phyloP scores from a whole-genome alignment of 2,888 invertebrate genomes.

The Cosmia pyralina region DNA sequence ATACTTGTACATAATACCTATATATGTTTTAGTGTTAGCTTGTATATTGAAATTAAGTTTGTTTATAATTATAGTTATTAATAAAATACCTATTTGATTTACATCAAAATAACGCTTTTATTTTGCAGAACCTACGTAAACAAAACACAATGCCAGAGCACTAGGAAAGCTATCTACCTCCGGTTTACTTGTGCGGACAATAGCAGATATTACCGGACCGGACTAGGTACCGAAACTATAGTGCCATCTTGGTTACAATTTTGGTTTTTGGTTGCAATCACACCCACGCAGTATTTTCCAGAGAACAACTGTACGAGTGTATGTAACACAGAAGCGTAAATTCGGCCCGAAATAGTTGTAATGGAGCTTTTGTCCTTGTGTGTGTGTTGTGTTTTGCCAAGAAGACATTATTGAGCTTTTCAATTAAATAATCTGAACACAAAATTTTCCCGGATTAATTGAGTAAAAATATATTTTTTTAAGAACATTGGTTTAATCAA shows the following conservation, averaged over 20 bases:
- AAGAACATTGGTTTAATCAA: neutral
- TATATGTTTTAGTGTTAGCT: too few relatives aligned
- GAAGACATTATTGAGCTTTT: neutral
- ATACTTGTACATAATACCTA: too few relatives aligned
- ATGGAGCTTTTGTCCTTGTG: neutral
- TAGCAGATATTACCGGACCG: neutral
- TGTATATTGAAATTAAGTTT: too few relatives aligned
- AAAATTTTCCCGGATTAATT: too few relatives aligned
- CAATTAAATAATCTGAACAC: too few relatives aligned
- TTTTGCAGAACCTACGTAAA: neutral
- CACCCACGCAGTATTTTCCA: neutral
- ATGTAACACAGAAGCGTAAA: neutral
- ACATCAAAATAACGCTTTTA: neutral
- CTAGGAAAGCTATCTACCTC: neutral
- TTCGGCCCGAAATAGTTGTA: neutral
- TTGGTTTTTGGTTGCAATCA: slow-evolving; percentile 18
- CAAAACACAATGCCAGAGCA: neutral
- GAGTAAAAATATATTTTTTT: too few relatives aligned
- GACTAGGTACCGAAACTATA: slow-evolving; percentile 5
- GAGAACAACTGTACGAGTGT: neutral
- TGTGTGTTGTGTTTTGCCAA: neutral
- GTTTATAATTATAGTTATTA: too few relatives aligned
- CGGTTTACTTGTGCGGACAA: slow-evolving; percentile 2
- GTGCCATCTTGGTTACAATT: slow-evolving; percentile 15
- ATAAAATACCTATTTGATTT: too few relatives aligned